Percentiles rank a stretch among this genome's conserved stretches.
Evolutionary conservation across 2,113 vertebrate genomes (phyloP).

Genomic region (Suncus etruscus): DNA sequence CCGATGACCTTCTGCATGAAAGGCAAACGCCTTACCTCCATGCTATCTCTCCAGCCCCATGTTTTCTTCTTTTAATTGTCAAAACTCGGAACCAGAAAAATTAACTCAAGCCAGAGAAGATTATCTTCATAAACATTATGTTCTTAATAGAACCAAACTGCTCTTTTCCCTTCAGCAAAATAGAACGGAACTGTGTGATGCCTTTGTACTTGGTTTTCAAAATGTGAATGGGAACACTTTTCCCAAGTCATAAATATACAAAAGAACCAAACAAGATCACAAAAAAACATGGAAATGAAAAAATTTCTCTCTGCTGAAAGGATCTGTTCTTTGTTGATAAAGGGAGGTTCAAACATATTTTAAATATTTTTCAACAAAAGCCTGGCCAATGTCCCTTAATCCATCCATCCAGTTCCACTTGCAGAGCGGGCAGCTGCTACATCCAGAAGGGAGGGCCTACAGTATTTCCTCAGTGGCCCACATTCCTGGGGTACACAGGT

Average conservation of each 20-base stretch:
- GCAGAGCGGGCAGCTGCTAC: conserved; percentile 67
- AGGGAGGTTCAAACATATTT: conserved; percentile 83
- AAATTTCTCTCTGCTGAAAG: conserved; percentile 71
- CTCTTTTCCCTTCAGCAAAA: conserved; percentile 74
- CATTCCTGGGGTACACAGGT: conserved; percentile 56
- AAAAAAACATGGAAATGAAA: conserved; percentile 73
- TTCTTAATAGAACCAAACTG: conserved; percentile 66
- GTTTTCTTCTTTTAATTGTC: conserved; percentile 45
- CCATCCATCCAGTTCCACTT: conserved; percentile 71
- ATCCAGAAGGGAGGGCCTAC: conserved; percentile 64
- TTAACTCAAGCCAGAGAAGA: conserved; percentile 67
- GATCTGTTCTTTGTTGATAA: conserved; percentile 79
- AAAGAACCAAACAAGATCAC: conserved; percentile 71
- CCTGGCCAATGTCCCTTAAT: conserved; percentile 78
- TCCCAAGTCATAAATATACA: conserved; percentile 70
- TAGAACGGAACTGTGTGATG: conserved; percentile 50
- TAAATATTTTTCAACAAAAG: conserved; percentile 83
- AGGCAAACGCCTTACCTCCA: too few species aligned
- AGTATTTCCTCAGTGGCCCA: conserved; percentile 58
- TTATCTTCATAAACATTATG: conserved; percentile 64
- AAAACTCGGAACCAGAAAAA: conserved; percentile 60
- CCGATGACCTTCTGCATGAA: too few species aligned
- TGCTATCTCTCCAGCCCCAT: too few species aligned
- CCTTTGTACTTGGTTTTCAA: conserved; percentile 64
- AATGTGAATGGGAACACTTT: conserved; percentile 74